phyloP scores from a whole-genome alignment of 1,140 invertebrate genomes.

The Bombus impatiens region DNA sequence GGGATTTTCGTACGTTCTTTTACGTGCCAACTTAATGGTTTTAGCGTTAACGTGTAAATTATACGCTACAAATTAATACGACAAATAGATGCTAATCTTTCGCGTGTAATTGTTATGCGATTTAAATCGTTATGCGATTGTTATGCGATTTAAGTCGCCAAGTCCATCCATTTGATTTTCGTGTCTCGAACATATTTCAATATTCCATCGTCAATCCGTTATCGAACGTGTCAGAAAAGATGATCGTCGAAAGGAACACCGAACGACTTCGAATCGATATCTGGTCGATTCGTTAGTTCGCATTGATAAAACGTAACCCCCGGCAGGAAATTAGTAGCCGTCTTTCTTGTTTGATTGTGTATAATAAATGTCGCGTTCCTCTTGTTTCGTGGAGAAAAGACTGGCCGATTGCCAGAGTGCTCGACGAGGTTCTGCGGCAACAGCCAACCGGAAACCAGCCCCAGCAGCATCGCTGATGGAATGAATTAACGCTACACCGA shows the following conservation, averaged over 20 bases:
- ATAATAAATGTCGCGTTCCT: neutral
- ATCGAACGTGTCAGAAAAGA: neutral
- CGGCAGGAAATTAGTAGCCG: neutral
- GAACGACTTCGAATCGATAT: neutral
- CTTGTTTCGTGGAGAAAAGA: neutral
- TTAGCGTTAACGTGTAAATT: too few species aligned
- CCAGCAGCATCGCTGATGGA: constrained; percentile 8
- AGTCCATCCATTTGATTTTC: neutral
- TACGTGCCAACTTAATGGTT: too few species aligned
- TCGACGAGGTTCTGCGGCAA: neutral
- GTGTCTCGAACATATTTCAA: neutral
- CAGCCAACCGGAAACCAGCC: neutral
- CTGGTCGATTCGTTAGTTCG: too few species aligned
- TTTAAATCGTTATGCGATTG: neutral
- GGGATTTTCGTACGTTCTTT: too few species aligned
- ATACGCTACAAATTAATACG: too few species aligned
- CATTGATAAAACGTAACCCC: neutral
- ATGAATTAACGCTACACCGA: constrained; percentile 13
- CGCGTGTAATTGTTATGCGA: too few species aligned
- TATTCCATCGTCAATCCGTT: neutral
- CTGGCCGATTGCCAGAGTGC: constrained; percentile 12
- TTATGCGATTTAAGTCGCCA: accelerated
- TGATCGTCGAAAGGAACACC: neutral
- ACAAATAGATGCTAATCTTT: too few species aligned
- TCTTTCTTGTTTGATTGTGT: neutral